These are phyloP conservation scores for Aythya baeri DNA, from an alignment of 2,113 vertebrate genomes.

Conservation along the genomic window DNA sequence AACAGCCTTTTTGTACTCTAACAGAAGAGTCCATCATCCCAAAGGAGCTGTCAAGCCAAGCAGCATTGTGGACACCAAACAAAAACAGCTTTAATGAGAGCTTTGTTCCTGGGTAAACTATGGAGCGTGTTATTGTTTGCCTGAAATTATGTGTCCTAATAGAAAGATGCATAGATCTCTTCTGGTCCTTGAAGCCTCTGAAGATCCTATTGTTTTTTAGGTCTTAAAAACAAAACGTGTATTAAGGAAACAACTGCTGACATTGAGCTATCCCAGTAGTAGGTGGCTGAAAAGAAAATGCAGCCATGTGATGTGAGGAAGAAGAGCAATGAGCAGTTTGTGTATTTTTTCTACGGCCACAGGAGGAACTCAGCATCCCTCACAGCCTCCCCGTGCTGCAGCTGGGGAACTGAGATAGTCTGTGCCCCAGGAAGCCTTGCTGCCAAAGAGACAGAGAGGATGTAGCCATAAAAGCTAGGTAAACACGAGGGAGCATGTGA, in stretches of 20 bases:
- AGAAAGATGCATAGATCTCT: slow-evolving; percentile 5
- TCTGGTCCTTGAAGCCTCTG: slow-evolving; percentile 32
- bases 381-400: background rate
- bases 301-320: slow-evolving; percentile 20
- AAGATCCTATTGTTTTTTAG: slow-evolving; percentile 25
- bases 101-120: slow-evolving; percentile 39
- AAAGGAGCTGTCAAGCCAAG: slow-evolving; percentile 55
- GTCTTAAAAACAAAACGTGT: slow-evolving; percentile 32
- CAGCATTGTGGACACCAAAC: slow-evolving; percentile 47
- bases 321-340: slow-evolving; percentile 7
- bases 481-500: slow-evolving; percentile 23
- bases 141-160: slow-evolving; percentile 12
- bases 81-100: slow-evolving; percentile 53
- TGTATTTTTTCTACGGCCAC: slow-evolving; percentile 41
- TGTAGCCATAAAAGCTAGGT: slow-evolving; percentile 49
- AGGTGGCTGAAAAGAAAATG: slow-evolving; percentile 22
- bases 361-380: slow-evolving; percentile 10
- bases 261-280: background rate
- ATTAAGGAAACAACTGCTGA: slow-evolving; percentile 54
- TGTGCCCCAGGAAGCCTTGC: slow-evolving; percentile 17
- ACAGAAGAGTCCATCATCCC: slow-evolving; percentile 47
- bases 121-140: background rate
- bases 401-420: slow-evolving; percentile 34
- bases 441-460: slow-evolving; percentile 9
- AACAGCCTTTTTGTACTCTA: slow-evolving; percentile 46